These are phyloP conservation scores for Tauraco erythrolophus DNA, from an alignment of 2,113 vertebrate species.

Conservation along the genomic window DNA sequence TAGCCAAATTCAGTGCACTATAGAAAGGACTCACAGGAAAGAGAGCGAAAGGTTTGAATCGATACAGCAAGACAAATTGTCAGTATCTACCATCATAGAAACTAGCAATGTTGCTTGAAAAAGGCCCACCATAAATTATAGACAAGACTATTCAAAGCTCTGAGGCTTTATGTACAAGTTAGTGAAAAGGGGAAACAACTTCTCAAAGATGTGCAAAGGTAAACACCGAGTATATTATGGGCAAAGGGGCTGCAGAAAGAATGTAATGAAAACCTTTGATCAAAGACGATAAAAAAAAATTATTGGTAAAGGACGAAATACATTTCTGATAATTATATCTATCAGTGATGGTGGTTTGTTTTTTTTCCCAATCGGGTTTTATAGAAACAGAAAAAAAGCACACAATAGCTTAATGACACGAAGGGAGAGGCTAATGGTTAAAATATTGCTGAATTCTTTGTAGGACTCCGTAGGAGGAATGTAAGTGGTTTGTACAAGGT, in stretches of 20 bases:
- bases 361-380: not conserved
- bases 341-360: accelerated
- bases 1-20: not conserved
- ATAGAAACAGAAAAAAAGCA: not conserved
- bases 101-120: not conserved
- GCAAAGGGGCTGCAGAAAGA: not conserved
- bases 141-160: not conserved
- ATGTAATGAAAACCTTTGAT: not conserved
- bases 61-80: not conserved
- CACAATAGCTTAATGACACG: not conserved
- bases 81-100: not conserved
- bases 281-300: not conserved
- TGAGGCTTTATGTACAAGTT: not conserved
- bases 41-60: not conserved
- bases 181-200: not conserved
- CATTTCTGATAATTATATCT: not conserved
- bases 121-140: not conserved
- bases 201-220: not conserved
- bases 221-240: not conserved
- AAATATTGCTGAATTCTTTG: not conserved
- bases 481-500: not conserved
- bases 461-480: not conserved
- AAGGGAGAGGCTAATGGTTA: not conserved
- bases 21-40: not conserved
- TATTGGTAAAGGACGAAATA: not conserved